phyloP scores from a whole-genome alignment of 2,888 invertebrate species.

The Harpagoxenus sublaevis region DNA sequence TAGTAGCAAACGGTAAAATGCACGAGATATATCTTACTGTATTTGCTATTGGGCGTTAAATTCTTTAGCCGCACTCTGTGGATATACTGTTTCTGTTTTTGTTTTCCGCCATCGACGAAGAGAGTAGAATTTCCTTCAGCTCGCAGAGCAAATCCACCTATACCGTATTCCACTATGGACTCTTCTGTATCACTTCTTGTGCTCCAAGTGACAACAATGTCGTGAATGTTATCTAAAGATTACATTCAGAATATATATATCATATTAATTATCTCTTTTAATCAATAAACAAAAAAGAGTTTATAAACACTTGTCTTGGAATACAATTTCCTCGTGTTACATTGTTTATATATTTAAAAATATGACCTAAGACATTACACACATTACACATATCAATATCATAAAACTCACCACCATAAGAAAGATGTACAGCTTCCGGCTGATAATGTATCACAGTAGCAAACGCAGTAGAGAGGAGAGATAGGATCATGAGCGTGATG shows the following conservation, averaged over 20 bases:
- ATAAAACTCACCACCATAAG: constrained; percentile 88
- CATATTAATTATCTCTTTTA: background rate
- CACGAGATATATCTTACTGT: constrained; percentile 86
- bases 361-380: background rate
- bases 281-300: background rate
- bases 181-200: constrained; percentile 90
- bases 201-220: constrained; percentile 94
- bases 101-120: constrained; percentile 92
- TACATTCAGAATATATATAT: background rate
- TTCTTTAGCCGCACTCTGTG: constrained; percentile 91
- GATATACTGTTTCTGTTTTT: constrained; percentile 90
- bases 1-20: background rate
- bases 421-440: constrained; percentile 90
- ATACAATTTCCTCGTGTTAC: background rate
- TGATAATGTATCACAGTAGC: constrained; percentile 63
- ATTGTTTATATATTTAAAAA: background rate
- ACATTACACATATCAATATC: background rate
- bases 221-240: constrained; percentile 88
- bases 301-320: background rate
- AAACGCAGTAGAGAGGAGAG: constrained; percentile 21
- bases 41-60: constrained; percentile 89
- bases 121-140: constrained; percentile 88
- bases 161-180: constrained; percentile 92
- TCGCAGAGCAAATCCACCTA: constrained; percentile 87
- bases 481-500: background rate